phyloP scores from a whole-genome alignment of 2,113 vertebrate species.

The Nannospalax galili region DNA sequence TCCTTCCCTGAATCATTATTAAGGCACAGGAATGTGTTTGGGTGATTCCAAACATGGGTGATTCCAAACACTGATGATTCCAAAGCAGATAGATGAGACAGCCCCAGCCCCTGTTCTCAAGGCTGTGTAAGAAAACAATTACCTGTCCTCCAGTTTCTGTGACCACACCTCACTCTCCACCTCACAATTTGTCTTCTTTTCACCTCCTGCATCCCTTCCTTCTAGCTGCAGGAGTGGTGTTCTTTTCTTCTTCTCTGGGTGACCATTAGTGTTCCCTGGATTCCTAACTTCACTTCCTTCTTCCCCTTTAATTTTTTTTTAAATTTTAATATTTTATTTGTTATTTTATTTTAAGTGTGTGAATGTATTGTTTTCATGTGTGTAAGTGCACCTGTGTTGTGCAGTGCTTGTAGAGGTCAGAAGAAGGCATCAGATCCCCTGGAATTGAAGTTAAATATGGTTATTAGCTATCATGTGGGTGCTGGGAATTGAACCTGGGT shows the following conservation, averaged over 20 bases:
- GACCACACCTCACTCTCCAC: not conserved
- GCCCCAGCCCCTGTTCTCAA: not conserved
- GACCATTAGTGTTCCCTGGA: not conserved
- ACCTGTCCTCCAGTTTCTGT: not conserved
- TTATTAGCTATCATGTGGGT: too few relatives aligned
- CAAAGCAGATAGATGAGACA: not conserved
- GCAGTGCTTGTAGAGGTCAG: too few relatives aligned
- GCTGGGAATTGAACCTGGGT: too few relatives aligned
- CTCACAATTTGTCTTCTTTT: not conserved
- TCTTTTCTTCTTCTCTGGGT: not conserved
- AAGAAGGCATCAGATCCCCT: too few relatives aligned
- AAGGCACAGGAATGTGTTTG: not conserved
- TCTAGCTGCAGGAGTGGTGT: not conserved
- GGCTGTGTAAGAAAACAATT: not conserved
- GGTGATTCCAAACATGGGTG: too few relatives aligned
- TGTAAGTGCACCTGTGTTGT: too few relatives aligned
- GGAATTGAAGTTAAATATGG: too few relatives aligned
- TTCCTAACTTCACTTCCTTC: not conserved
- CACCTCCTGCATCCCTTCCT: not conserved
- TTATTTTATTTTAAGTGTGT: too few relatives aligned
- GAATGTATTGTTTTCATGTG: too few relatives aligned
- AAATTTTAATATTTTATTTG: too few relatives aligned
- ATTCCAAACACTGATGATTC: too few relatives aligned
- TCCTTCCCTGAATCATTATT: not conserved
- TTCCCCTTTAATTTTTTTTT: not conserved